A percentile compares a stretch with the other conserved stretches of the same genome.
Evolutionary conservation across 1,140 invertebrate species (phyloP).

Genomic region (Microplitis demolitor): DNA sequence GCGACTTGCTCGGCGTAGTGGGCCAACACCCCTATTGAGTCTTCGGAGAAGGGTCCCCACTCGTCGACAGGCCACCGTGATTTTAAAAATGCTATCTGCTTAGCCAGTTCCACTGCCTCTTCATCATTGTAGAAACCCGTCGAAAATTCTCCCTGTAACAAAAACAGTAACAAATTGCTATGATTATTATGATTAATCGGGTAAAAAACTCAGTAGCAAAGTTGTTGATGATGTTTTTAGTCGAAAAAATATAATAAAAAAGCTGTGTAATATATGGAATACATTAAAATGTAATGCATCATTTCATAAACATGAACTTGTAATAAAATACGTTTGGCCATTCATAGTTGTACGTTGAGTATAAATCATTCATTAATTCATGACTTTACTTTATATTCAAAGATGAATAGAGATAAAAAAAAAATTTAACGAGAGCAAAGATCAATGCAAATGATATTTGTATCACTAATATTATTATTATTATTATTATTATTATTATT

Average conservation of each 20-base stretch:
- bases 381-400: background rate
- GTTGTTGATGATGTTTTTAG: too few species aligned
- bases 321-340: background rate
- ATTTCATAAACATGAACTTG: slow-evolving; percentile 4
- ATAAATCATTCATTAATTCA: background rate
- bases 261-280: slow-evolving; percentile 23
- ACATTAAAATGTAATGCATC: slow-evolving; percentile 1
- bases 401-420: background rate
- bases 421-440: background rate
- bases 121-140: slow-evolving; percentile 86
- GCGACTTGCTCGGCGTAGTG: slow-evolving; percentile 87
- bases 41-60: slow-evolving; percentile 77
- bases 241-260: background rate
- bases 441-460: background rate
- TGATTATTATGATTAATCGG: background rate
- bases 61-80: slow-evolving; percentile 71
- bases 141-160: slow-evolving; percentile 72
- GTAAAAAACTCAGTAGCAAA: slow-evolving; percentile 3
- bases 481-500: background rate
- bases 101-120: slow-evolving; percentile 82
- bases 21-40: slow-evolving; percentile 82
- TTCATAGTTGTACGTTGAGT: background rate
- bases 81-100: slow-evolving; percentile 71
- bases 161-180: background rate
- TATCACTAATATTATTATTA: background rate